Percentiles rank a stretch among this genome's conserved stretches.
Evolutionary conservation across 1,140 invertebrate genomes (phyloP).

Genomic region (Bradysia coprophila): DNA sequence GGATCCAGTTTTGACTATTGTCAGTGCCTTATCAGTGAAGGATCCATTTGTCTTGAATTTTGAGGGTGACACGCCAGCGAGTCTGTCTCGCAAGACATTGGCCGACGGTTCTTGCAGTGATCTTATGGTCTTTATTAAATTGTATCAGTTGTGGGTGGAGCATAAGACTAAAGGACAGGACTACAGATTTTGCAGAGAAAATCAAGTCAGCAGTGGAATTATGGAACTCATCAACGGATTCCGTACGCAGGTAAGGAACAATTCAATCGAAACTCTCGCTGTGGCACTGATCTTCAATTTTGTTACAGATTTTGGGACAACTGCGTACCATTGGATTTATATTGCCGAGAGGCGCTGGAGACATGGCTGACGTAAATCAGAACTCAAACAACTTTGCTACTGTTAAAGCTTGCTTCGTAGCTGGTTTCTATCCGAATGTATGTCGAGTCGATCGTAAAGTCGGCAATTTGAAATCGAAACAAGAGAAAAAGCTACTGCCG

Average conservation of each 20-base stretch:
- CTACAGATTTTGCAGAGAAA: constrained; percentile 53
- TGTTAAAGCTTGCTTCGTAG: constrained; percentile 74
- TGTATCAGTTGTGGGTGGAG: constrained; percentile 65
- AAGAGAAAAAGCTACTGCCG: constrained; percentile 52
- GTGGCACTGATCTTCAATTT: too few relatives aligned
- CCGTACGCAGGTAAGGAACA: too few relatives aligned
- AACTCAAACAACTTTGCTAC: constrained; percentile 84
- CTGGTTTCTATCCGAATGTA: constrained; percentile 76
- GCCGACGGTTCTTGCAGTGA: constrained; percentile 67
- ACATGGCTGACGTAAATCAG: constrained; percentile 58
- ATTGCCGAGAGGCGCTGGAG: constrained; percentile 47
- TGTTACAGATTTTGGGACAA: constrained; percentile 70
- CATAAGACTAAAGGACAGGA: constrained; percentile 49
- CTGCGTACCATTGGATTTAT: constrained; percentile 73
- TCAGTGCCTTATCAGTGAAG: constrained; percentile 65
- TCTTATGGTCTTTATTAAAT: constrained; percentile 71
- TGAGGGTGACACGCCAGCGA: constrained; percentile 25
- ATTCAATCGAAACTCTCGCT: constrained; percentile 28
- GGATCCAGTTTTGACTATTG: constrained; percentile 86
- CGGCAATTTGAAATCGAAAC: constrained; percentile 28
- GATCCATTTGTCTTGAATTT: constrained; percentile 61
- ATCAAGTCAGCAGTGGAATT: constrained; percentile 59
- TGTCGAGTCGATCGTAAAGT: constrained; percentile 36
- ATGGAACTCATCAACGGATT: constrained; percentile 75
- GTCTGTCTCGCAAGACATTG: constrained; percentile 43